Percentiles rank a stretch among this genome's conserved stretches.
Conservation (phyloP, 2,888 invertebrate genomes). For the Rhagophthalmus giganteus region DNA sequence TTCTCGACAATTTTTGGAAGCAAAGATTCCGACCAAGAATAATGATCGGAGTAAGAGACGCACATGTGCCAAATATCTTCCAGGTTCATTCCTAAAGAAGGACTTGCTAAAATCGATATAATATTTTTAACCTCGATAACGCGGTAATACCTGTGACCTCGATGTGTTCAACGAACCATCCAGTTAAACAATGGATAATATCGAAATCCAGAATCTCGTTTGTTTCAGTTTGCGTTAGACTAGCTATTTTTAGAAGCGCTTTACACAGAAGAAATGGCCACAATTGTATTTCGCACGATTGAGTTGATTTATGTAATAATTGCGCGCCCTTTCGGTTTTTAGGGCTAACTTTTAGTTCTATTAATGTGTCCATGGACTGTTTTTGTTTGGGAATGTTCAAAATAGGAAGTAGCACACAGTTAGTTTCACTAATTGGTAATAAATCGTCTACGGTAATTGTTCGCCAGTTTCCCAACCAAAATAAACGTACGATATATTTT, state of each 20-base stretch:
- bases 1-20: no score
- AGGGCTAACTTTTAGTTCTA: no score
- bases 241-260: conserved; percentile 55
- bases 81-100: conserved; percentile 35
- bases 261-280: conserved; percentile 58
- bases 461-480: conserved; percentile 58
- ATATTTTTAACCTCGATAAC: no score
- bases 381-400: conserved; percentile 19
- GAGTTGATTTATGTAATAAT: background rate
- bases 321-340: no score
- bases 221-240: conserved; percentile 48
- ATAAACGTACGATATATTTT: conserved; percentile 57
- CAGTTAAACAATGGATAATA: conserved; percentile 55
- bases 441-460: conserved; percentile 56
- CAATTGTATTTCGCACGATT: conserved; percentile 46
- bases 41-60: conserved; percentile 41
- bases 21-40: conserved; percentile 38
- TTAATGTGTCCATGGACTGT: no score
- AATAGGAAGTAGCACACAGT: conserved; percentile 51
- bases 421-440: conserved; percentile 52
- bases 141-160: conserved; percentile 32
- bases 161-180: conserved; percentile 51
- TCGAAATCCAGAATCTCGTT: conserved; percentile 54
- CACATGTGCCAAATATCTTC: conserved; percentile 46
- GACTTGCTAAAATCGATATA: no score